Percentiles rank a stretch among this genome's conserved stretches.
Conservation (phyloP, 23 tunicate genomes). For the Oikopleura vanhoeffeni region DNA sequence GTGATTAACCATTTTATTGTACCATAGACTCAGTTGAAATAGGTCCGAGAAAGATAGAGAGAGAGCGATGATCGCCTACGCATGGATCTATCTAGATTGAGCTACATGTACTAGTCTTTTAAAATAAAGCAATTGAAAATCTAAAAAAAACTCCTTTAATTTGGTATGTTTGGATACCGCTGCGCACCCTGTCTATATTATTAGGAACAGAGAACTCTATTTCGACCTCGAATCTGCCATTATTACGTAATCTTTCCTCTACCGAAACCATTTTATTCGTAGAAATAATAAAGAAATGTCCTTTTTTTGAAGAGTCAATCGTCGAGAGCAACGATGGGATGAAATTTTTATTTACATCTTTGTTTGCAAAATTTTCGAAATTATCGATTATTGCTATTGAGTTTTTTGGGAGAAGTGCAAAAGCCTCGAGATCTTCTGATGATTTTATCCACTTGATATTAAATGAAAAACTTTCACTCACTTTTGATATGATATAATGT, state of each 20-base stretch:
- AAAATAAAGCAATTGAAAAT: too few relatives aligned
- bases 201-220: too few relatives aligned
- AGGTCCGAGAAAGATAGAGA: too few relatives aligned
- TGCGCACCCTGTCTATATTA: too few relatives aligned
- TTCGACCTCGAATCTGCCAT: constrained; percentile 3
- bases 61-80: too few relatives aligned
- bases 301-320: not conserved
- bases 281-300: not conserved
- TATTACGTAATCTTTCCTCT: not conserved
- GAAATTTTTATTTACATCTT: not conserved
- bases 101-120: too few relatives aligned
- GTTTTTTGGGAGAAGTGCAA: not conserved
- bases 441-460: not conserved
- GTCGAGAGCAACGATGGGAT: not conserved
- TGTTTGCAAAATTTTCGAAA: not conserved
- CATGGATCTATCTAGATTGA: too few relatives aligned
- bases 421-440: not conserved
- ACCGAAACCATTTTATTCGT: not conserved
- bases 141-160: too few relatives aligned
- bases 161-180: too few relatives aligned
- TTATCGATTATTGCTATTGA: not conserved
- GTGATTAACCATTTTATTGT: too few relatives aligned
- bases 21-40: too few relatives aligned
- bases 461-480: not conserved
- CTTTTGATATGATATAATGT: not conserved